A percentile compares a stretch with the other conserved stretches of the same genome.
phyloP scores from a whole-genome alignment of 2,113 vertebrate genomes.

The Lichenostomus cassidix region DNA sequence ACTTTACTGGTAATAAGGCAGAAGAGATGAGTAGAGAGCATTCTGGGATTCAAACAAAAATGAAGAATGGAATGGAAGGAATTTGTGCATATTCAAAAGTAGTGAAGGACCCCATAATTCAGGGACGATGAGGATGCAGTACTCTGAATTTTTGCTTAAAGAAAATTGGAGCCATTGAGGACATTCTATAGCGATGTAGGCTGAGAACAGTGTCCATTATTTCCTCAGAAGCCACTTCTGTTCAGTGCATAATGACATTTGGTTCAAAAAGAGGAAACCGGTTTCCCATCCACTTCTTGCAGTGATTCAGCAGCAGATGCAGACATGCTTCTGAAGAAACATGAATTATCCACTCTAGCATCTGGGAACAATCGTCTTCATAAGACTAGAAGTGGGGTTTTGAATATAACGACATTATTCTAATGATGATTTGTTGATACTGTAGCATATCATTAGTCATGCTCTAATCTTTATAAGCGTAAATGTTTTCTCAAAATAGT shows the following conservation, averaged over 20 bases:
- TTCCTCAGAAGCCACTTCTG: slow-evolving; percentile 21
- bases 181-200: not conserved
- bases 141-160: not conserved
- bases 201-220: slow-evolving; percentile 25
- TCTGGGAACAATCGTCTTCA: slow-evolving; percentile 11
- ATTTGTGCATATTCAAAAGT: not conserved
- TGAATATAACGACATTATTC: slow-evolving; percentile 25
- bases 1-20: not conserved
- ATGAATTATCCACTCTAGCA: not conserved
- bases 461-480: not conserved
- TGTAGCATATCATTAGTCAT: slow-evolving; percentile 24
- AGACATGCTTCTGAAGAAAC: not conserved
- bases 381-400: slow-evolving; percentile 17
- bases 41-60: not conserved
- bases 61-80: not conserved
- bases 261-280: slow-evolving; percentile 12
- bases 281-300: not conserved
- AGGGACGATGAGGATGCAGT: not conserved
- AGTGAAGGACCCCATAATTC: not conserved
- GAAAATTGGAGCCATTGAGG: not conserved
- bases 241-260: slow-evolving; percentile 2
- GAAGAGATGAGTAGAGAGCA: not conserved
- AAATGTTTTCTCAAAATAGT: slow-evolving; percentile 30
- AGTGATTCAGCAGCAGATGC: slow-evolving; percentile 6
- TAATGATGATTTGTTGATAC: slow-evolving; percentile 36